Base-by-base conservation (phyloP, 2,797 vertebrate species). In the Platyrinchus mystaceus region DNA sequence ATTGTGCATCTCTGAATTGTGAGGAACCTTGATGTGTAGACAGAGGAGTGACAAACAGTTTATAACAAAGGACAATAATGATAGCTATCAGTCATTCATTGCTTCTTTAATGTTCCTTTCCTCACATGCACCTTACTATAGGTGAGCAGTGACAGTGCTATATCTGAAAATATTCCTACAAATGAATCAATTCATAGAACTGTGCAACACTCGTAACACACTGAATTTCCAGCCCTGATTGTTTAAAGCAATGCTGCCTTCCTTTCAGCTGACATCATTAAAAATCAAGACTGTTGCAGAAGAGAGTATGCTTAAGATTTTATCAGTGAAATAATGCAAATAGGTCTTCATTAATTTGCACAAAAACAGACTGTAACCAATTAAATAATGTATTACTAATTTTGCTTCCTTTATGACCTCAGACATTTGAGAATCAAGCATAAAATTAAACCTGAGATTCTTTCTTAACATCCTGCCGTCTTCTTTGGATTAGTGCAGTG, bases 401-500 rank as follows among this genome's bases (percentile, higher is more conserved):
- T 94, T 91, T 92, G 34, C 95, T 94, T 93, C 66, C 87, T 69
- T 95, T 83, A 71, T 80, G 84, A 94, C 70, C 93, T 94, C 71
- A 87, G 87, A 74, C 62, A 89, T 83, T 76, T 92, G 77, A 93
- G 66, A 94, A 89, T 91, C 74, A 94, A 88, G 53, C 93, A 90
- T 90, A 94, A 73, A 96, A 90, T 97, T 81, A 94, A 91, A 93
- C 37, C 60, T 93, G 81, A 95, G 87, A 93, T 94, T 94, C 70
- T 76, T 84, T 83, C 89, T 94, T 81, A 93, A 93, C 79, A 3
- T 90, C 70, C 55, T 95, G 92, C 91, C 90, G 94, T 96, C 70
- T 96, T 84, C 79, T 97, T 90, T 92, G 96, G 93, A 96, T 97
- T 97, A 97, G 97, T 97, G 93, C 95, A 86, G 88, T 71, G 3